Conservation (phyloP, 2,888 invertebrate species). For the Sepioteuthis lessoniana region DNA sequence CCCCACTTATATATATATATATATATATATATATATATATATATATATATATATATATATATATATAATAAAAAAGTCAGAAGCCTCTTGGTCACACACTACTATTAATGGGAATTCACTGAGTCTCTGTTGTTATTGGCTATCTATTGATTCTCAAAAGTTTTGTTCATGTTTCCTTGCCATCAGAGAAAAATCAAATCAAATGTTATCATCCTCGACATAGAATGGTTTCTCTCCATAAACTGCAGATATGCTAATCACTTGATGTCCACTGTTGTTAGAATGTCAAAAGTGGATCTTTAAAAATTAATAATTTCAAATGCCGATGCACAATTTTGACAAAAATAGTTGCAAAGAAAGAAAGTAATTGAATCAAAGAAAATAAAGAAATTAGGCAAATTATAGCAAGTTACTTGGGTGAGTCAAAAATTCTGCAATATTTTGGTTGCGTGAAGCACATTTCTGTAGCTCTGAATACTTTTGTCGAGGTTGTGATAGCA, state of each 20-base stretch:
- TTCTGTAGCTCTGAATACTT: no score
- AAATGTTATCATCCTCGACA: neutral
- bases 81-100: neutral
- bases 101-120: neutral
- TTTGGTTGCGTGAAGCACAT: no score
- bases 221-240: neutral
- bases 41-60: conserved; percentile 33
- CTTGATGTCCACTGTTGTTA: neutral
- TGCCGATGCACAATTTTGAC: neutral
- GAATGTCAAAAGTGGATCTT: neutral
- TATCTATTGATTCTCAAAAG: neutral
- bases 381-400: no score
- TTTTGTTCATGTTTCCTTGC: neutral
- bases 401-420: no score
- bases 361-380: neutral
- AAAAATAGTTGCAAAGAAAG: neutral
- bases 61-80: neutral
- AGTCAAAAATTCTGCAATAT: no score
- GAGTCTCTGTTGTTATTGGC: neutral
- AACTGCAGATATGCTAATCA: neutral
- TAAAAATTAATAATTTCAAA: neutral
- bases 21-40: neutral
- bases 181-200: neutral
- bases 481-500: no score
- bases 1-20: neutral